Conservation (phyloP, 1,140 invertebrate species). For the Zaprionus camerounensis region DNA sequence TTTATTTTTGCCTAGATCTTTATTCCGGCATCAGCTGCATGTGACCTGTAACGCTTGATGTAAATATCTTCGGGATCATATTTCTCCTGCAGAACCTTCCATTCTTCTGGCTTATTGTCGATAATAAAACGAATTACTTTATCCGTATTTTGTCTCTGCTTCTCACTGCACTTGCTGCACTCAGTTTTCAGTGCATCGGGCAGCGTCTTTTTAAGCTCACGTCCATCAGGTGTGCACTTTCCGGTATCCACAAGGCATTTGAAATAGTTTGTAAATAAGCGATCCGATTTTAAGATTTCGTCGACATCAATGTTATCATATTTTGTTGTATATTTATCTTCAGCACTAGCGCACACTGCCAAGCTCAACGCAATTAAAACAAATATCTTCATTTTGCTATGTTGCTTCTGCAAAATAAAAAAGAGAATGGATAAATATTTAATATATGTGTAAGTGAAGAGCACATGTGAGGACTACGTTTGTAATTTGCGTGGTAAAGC, state of each 20-base stretch:
- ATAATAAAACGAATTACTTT: constrained; percentile 86
- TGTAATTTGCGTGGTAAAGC: too few relatives aligned
- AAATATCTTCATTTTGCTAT: constrained; percentile 53
- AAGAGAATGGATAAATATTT: neutral
- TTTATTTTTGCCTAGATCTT: constrained; percentile 54
- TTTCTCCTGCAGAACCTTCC: constrained; percentile 86
- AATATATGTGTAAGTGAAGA: too few relatives aligned
- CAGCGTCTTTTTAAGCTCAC: constrained; percentile 89
- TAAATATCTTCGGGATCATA: constrained; percentile 87
- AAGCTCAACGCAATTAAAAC: constrained; percentile 79
- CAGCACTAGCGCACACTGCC: constrained; percentile 80
- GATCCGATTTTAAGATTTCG: constrained; percentile 88
- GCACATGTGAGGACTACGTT: too few relatives aligned
- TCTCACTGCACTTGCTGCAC: constrained; percentile 87
- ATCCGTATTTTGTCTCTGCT: constrained; percentile 85
- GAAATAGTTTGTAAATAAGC: constrained; percentile 88
- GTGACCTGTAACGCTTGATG: constrained; percentile 86
- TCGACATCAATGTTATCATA: constrained; percentile 90
- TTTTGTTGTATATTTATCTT: constrained; percentile 88
- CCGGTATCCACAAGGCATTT: constrained; percentile 89
- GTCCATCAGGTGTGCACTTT: constrained; percentile 89
- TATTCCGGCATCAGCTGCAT: constrained; percentile 82
- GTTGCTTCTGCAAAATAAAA: constrained; percentile 5
- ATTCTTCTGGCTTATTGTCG: constrained; percentile 86
- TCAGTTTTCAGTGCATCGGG: constrained; percentile 87